Evolutionary conservation across 2,113 vertebrate genomes (phyloP), one percentile per base, ranked within the genome.

Genomic region (Fulica atra): DNA sequence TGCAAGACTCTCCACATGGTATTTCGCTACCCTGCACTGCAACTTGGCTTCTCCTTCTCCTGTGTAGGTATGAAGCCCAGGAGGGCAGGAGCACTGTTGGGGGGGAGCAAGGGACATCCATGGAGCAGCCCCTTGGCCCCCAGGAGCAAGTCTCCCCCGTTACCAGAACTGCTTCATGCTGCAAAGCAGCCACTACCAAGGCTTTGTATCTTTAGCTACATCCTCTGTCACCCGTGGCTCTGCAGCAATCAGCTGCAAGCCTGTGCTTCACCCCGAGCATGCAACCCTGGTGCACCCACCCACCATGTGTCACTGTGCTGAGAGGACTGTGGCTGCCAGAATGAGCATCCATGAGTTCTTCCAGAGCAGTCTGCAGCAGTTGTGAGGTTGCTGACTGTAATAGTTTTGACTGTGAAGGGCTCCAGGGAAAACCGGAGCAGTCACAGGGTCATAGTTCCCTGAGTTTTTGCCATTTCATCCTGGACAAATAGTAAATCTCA

Each of bases 221-320:
- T 54, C 13, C 19, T 19, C 60, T 35, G 28, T 54, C 25, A 33
- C 50, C 28, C 1, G 1, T 20, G 38, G 42, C 61, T 83, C 61
- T 81, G 48, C 64, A 78, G 48, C 15, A 51, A 69, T n/a, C 1
- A 2, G 53, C 54, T 85, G 63, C 31, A 86, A 81, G 25, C 31
- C 53, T 10, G 23, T 50, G 56, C 35, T 40, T 78, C 51, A 77
- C n/a, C 16, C 66, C 48, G 31, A 87, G 61, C 26, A 25, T 23
- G 50, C 54, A 78, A 23, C 31, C 18, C 10, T 44, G 71, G 9
- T 38, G 38, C 54, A 86, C n/a, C 33, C 60, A 57, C 44, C 50
- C 51, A 54, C 13, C 2, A 7, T 13, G 21, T 2, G 3, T 19
- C 78, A 42, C 60, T 0, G 0, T 28, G 16, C 13, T 0, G 7